Percentiles rank a stretch among this genome's conserved stretches.
phyloP scores from a whole-genome alignment of 1,140 invertebrate genomes.

The Orius laevigatus region DNA sequence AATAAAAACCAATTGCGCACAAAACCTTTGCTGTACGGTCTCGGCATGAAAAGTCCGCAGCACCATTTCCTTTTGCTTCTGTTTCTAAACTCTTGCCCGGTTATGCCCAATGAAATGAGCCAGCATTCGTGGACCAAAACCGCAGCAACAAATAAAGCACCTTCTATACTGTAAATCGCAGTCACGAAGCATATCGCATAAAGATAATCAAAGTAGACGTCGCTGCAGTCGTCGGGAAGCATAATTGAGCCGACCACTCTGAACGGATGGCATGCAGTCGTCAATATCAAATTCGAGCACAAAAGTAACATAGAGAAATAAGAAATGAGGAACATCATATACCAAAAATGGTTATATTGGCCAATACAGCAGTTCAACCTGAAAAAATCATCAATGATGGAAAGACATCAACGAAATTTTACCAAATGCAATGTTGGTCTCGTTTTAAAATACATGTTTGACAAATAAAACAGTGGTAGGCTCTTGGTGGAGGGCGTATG shows the following conservation, averaged over 20 bases:
- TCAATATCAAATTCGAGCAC: conserved; percentile 50
- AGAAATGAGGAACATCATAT: conserved; percentile 38
- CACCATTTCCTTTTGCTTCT: conserved; percentile 10
- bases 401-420: conserved; percentile 27
- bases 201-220: conserved; percentile 26
- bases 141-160: conserved; percentile 17
- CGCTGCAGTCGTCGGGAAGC: conserved; percentile 50
- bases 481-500: conserved; percentile 19
- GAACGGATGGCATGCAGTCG: conserved; percentile 52
- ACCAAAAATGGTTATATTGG: conserved; percentile 42
- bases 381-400: conserved; percentile 24
- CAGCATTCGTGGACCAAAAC: conserved; percentile 21
- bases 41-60: conserved; percentile 14
- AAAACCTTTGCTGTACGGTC: conserved; percentile 20
- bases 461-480: conserved; percentile 28
- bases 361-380: conserved; percentile 59
- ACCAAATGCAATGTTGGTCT: conserved; percentile 36
- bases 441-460: conserved; percentile 28
- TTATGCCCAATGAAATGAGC: conserved; percentile 23
- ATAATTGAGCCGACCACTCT: conserved; percentile 40
- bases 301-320: conserved; percentile 41
- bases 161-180: conserved; percentile 22
- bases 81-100: conserved; percentile 22
- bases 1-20: conserved; percentile 20
- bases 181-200: conserved; percentile 25